These are phyloP conservation scores for Pheosia tremula DNA, from an alignment of 2,888 invertebrate species.

Conservation along the genomic window DNA sequence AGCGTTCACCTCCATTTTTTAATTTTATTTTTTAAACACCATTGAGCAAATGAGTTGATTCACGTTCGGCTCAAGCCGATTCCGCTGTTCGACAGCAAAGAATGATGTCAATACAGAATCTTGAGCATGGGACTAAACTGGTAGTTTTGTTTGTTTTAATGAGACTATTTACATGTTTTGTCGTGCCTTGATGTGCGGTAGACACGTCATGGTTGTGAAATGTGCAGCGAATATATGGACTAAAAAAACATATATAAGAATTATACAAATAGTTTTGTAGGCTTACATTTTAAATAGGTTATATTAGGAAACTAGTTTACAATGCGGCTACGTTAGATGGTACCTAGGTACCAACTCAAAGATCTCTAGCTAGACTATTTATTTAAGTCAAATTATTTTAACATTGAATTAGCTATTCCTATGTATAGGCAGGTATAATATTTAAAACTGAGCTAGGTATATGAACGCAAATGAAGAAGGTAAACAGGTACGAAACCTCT, in stretches of 20 bases:
- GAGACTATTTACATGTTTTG: slow-evolving; percentile 65
- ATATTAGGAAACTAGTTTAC: no score
- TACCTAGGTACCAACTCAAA: no score
- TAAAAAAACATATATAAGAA: not conserved
- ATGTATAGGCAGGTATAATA: no score
- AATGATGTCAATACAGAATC: slow-evolving; percentile 60
- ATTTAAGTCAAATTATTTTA: no score
- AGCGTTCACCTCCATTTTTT: slow-evolving; percentile 20
- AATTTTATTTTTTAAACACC: slow-evolving; percentile 4
- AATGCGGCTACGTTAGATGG: no score
- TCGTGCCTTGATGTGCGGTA: slow-evolving; percentile 46
- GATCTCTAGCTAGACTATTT: no score
- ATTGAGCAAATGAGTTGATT: slow-evolving; percentile 17
- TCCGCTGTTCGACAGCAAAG: slow-evolving; percentile 49
- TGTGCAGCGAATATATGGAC: not conserved
- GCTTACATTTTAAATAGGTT: not conserved
- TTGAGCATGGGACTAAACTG: slow-evolving; percentile 59
- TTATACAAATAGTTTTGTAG: not conserved
- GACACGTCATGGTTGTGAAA: slow-evolving; percentile 18
- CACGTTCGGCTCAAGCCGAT: slow-evolving; percentile 54
- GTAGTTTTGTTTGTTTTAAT: slow-evolving; percentile 56
- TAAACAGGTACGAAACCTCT: slow-evolving; percentile 25
- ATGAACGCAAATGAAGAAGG: not conserved
- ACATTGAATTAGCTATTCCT: no score
- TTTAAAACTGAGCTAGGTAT: no score